Evolutionary conservation across 2,113 vertebrate species (phyloP).

Genomic region (Scopus umbretta): DNA sequence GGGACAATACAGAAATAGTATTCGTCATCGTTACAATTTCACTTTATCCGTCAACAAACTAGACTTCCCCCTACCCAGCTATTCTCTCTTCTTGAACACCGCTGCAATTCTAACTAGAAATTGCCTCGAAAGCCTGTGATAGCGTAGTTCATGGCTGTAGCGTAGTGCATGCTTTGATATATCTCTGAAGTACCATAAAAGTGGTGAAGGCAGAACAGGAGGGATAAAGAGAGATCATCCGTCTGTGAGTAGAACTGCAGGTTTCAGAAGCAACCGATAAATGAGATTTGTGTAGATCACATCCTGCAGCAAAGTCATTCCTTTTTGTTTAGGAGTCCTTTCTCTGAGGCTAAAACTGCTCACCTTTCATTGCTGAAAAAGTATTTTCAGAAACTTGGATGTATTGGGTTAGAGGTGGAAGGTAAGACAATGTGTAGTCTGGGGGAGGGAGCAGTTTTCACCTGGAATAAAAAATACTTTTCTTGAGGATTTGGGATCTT

Average conservation of each 20-base stretch:
- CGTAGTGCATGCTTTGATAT: not conserved
- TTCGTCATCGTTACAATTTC: not conserved
- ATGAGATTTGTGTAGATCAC: not conserved
- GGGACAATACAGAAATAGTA: not conserved
- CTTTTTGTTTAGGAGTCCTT: not conserved
- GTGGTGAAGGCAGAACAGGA: not conserved
- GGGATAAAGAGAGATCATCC: not conserved
- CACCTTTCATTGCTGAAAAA: not conserved
- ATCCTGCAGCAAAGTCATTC: not conserved
- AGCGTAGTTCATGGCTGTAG: not conserved
- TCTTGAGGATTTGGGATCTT: not conserved
- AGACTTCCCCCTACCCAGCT: not conserved
- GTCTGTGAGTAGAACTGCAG: not conserved
- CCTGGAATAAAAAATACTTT: not conserved
- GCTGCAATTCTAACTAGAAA: not conserved
- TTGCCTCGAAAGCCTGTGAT: not conserved
- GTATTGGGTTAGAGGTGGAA: not conserved
- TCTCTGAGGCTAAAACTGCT: not conserved
- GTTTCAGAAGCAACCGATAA: not conserved
- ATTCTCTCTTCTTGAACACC: not conserved
- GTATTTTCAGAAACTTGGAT: not conserved
- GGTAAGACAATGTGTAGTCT: not conserved
- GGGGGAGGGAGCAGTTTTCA: not conserved
- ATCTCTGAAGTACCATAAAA: not conserved
- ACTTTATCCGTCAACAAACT: not conserved